A percentile compares a stretch with the other conserved stretches of the same genome.
These are phyloP conservation scores for Heteropelma amictum DNA, from an alignment of 2,888 invertebrate species.

Conservation along the genomic window DNA sequence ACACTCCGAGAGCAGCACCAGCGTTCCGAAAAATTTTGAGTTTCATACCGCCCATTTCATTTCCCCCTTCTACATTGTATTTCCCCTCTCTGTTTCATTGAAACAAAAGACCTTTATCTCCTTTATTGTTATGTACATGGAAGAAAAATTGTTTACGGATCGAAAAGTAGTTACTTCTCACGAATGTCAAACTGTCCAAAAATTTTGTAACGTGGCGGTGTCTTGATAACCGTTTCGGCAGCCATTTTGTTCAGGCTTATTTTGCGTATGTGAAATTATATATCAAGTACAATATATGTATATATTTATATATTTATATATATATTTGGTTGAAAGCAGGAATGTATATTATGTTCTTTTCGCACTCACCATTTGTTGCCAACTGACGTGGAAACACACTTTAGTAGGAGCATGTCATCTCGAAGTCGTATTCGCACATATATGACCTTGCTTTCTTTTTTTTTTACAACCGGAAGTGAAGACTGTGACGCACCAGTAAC, in stretches of 20 bases:
- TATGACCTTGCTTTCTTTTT: not conserved
- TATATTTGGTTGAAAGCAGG: not conserved
- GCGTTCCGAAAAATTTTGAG: constrained; percentile 33
- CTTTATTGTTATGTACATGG: not conserved
- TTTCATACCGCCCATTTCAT: constrained; percentile 12
- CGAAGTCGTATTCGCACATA: not conserved
- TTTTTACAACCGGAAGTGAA: constrained; percentile 1
- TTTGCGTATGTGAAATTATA: not conserved
- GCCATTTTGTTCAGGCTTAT: constrained; percentile 31
- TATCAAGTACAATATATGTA: too few species aligned
- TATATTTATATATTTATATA: not conserved
- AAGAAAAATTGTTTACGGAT: constrained; percentile 7
- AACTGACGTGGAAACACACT: constrained; percentile 27
- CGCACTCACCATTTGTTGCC: constrained; percentile 49
- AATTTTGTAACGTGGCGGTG: constrained; percentile 33
- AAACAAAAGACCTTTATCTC: not conserved
- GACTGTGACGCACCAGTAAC: not conserved
- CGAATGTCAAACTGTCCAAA: too few species aligned
- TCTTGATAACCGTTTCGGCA: constrained; percentile 14
- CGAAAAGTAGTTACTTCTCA: too few species aligned
- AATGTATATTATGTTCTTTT: not conserved
- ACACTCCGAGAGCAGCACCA: constrained; percentile 37
- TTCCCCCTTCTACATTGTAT: not conserved
- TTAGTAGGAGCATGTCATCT: not conserved
- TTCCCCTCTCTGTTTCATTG: not conserved